A percentile compares a stretch with the other conserved stretches of the same genome.
Conservation (phyloP, 2,113 vertebrate species). For the Solea senegalensis region DNA sequence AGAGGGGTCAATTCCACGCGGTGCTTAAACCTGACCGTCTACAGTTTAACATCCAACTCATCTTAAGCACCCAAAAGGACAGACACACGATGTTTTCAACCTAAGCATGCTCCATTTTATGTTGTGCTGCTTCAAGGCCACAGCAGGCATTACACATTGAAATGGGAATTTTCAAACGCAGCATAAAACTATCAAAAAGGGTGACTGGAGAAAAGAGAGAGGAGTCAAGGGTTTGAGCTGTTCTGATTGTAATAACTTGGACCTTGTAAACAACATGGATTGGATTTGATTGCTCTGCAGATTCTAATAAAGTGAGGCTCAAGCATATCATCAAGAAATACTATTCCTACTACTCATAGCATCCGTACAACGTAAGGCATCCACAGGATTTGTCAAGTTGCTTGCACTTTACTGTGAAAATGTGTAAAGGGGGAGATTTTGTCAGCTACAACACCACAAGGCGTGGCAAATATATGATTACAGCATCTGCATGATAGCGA, state of each 20-base stretch:
- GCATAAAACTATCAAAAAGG: conserved; percentile 36
- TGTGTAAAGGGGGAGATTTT: conserved; percentile 14
- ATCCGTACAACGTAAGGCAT: conserved; percentile 25
- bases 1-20: conserved; percentile 21
- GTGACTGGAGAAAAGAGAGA: conserved; percentile 17
- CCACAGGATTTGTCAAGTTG: not conserved
- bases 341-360: conserved; percentile 48
- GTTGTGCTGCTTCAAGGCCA: conserved; percentile 7
- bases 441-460: conserved; percentile 2
- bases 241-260: conserved; percentile 66
- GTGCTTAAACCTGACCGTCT: conserved; percentile 24
- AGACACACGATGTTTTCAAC: not conserved
- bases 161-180: conserved; percentile 14
- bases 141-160: not conserved
- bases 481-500: conserved; percentile 55
- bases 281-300: conserved; percentile 64
- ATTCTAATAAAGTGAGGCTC: conserved; percentile 52
- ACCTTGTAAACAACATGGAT: conserved; percentile 59
- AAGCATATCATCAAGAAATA: conserved; percentile 14
- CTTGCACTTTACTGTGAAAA: not conserved
- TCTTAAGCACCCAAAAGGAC: conserved; percentile 9
- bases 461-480: conserved; percentile 48
- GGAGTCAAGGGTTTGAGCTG: conserved; percentile 30
- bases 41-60: conserved; percentile 4
- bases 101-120: conserved; percentile 15